Percentiles rank a stretch among this genome's conserved stretches.
Evolutionary conservation across 2,888 invertebrate genomes (phyloP).

Genomic region (Alloplasta piceator): DNA sequence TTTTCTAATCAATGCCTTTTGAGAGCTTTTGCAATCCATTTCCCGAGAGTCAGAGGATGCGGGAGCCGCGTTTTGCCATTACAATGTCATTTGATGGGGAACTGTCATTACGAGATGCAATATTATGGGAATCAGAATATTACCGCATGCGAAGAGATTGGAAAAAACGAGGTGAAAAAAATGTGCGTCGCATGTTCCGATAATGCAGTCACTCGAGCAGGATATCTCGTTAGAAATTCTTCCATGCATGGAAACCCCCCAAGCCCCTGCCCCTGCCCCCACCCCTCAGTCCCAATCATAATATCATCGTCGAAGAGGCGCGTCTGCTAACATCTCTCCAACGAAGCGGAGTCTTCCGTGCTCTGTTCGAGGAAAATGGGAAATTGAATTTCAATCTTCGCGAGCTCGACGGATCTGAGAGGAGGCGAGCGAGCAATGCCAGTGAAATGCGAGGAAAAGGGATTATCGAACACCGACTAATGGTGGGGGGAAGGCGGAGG

Average conservation of each 20-base stretch:
- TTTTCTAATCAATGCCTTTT: too few species aligned
- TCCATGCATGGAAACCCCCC: slow-evolving; percentile 25
- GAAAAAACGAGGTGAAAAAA: slow-evolving; percentile 6
- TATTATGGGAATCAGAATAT: not conserved
- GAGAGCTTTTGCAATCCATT: too few species aligned
- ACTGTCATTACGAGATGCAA: too few species aligned
- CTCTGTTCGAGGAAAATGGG: slow-evolving; percentile 46
- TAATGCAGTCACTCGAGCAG: slow-evolving; percentile 24
- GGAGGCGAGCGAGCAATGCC: not conserved
- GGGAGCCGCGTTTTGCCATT: too few species aligned
- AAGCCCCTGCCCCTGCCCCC: not conserved
- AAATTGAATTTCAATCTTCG: slow-evolving; percentile 58
- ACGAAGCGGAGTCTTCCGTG: slow-evolving; percentile 41
- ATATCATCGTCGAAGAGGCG: slow-evolving; percentile 34
- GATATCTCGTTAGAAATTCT: slow-evolving; percentile 28
- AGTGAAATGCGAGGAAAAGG: slow-evolving; percentile 4
- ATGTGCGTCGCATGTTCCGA: slow-evolving; percentile 16
- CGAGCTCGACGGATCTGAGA: slow-evolving; percentile 25
- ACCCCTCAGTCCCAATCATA: slow-evolving; percentile 1
- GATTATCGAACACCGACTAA: slow-evolving; percentile 32
- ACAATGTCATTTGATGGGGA: too few species aligned
- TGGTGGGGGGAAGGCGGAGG: not conserved
- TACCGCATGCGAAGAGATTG: slow-evolving; percentile 13
- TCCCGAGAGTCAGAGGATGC: too few species aligned
- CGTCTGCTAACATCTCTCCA: slow-evolving; percentile 46